Evolutionary conservation across 2,888 invertebrate species (phyloP).

Genomic region (Fissipunctia ypsillon): DNA sequence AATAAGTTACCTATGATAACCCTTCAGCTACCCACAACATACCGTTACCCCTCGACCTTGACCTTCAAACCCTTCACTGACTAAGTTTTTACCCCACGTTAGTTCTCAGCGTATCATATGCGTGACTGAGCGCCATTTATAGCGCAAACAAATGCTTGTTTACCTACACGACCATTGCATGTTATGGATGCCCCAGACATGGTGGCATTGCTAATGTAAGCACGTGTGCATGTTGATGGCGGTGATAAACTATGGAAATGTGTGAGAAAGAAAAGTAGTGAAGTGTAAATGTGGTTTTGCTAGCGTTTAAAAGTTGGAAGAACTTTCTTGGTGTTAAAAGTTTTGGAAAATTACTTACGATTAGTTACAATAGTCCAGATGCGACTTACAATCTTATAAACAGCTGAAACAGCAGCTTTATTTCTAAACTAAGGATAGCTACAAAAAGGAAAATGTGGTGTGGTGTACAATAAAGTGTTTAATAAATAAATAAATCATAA

Average conservation of each 20-base stretch:
- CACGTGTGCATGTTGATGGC: slow-evolving; percentile 2
- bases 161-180: slow-evolving; percentile 48
- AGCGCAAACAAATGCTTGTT: slow-evolving; percentile 39
- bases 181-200: slow-evolving; percentile 38
- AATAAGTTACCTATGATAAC: slow-evolving; percentile 6
- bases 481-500: not conserved
- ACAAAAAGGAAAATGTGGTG: not conserved
- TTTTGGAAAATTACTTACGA: not conserved
- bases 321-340: not conserved
- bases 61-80: slow-evolving; percentile 33
- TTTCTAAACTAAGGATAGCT: not conserved
- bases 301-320: not conserved
- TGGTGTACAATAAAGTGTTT: not conserved
- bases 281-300: not conserved
- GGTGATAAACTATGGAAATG: slow-evolving; percentile 3
- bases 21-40: slow-evolving; percentile 10
- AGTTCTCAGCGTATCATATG: slow-evolving; percentile 23
- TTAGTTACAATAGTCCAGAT: not conserved
- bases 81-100: slow-evolving; percentile 21
- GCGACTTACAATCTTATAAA: too few species aligned
- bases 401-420: not conserved
- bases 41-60: slow-evolving; percentile 26
- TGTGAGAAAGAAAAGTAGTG: not conserved
- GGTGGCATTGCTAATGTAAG: slow-evolving; percentile 10
- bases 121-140: slow-evolving; percentile 51